Evolutionary conservation across 2,888 invertebrate genomes (phyloP).

Genomic region (Leptinotarsa tumamoca): DNA sequence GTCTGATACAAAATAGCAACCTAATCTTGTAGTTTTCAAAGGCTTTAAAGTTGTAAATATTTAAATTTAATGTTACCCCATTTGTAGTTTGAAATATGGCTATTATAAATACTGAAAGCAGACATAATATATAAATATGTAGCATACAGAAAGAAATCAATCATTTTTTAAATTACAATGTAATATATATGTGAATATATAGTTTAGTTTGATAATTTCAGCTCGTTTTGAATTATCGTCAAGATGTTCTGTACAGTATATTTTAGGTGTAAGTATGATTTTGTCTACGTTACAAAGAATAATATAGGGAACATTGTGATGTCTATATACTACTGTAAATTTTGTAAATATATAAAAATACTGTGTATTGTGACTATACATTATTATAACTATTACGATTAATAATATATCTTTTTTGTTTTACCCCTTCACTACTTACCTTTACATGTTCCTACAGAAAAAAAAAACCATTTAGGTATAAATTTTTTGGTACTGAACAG

Average conservation of each 20-base stretch:
- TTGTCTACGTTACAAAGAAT: constrained; percentile 65
- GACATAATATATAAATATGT: constrained; percentile 66
- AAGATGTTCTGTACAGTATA: constrained; percentile 68
- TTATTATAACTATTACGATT: constrained; percentile 68
- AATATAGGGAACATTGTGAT: constrained; percentile 69
- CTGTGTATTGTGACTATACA: constrained; percentile 69
- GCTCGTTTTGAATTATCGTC: constrained; percentile 61
- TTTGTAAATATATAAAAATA: constrained; percentile 69
- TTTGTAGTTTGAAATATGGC: constrained; percentile 65
- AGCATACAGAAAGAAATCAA: constrained; percentile 63
- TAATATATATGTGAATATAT: constrained; percentile 67
- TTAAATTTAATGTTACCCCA: constrained; percentile 64
- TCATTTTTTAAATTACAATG: constrained; percentile 66
- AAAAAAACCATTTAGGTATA: too few relatives aligned
- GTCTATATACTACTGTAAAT: constrained; percentile 69
- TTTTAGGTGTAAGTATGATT: constrained; percentile 65
- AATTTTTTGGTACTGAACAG: too few relatives aligned
- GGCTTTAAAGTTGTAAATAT: constrained; percentile 56
- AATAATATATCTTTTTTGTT: constrained; percentile 39
- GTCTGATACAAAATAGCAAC: constrained; percentile 46
- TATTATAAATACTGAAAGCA: constrained; percentile 62
- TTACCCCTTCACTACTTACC: not conserved
- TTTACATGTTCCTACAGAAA: not conserved
- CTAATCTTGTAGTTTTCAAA: constrained; percentile 52
- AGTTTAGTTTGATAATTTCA: constrained; percentile 64